Evolutionary conservation across 2,113 vertebrate species (phyloP).

Genomic region (Pholis gunnellus): DNA sequence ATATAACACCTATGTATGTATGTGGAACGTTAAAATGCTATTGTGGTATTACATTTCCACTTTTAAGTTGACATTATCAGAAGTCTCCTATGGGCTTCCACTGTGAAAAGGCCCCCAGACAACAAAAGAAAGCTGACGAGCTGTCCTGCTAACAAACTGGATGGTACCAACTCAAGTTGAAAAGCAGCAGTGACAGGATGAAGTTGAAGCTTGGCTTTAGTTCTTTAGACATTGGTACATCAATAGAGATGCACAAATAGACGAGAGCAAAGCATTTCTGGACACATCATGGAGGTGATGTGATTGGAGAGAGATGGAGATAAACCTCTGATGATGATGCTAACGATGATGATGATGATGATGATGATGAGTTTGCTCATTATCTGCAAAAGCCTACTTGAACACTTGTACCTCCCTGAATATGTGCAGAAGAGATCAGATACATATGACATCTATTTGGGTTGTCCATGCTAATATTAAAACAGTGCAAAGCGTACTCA

Average conservation of each 20-base stretch:
- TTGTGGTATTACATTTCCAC: neutral
- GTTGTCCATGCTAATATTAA: conserved; percentile 44
- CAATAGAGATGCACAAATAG: neutral
- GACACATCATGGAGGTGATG: neutral
- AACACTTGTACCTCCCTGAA: conserved; percentile 49
- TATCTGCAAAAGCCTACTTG: conserved; percentile 12
- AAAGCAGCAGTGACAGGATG: neutral
- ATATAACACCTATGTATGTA: neutral
- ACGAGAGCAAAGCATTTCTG: neutral
- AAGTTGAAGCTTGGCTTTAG: neutral
- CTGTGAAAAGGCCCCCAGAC: neutral
- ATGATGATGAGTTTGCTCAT: neutral
- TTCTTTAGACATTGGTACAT: neutral
- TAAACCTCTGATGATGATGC: conserved; percentile 6
- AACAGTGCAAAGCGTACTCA: conserved; percentile 49
- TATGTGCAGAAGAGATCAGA: conserved; percentile 24
- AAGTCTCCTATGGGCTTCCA: neutral
- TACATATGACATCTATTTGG: conserved; percentile 45
- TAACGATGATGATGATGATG: neutral
- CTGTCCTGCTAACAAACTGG: neutral
- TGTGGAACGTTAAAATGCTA: neutral
- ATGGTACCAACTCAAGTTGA: neutral
- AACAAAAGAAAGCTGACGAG: neutral
- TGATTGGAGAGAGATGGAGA: conserved; percentile 1
- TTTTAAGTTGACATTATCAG: neutral